Base-by-base conservation (phyloP, 1,140 invertebrate genomes). In the Platyura marginata region DNA sequence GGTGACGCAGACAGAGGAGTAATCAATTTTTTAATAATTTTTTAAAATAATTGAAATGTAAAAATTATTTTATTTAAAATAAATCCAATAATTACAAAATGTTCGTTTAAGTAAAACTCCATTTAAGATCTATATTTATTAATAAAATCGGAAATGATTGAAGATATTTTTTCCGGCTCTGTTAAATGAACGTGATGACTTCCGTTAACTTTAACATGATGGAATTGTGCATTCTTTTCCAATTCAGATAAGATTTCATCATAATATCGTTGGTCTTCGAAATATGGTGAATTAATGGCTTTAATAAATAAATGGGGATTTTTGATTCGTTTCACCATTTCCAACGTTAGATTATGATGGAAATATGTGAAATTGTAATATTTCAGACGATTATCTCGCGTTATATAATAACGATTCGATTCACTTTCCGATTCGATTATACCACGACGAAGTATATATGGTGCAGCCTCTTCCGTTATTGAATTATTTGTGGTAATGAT, bases 141-240 rank as follows among this genome's bases (percentile, higher is more conserved):
- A 48, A 74, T 55, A 58, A 75, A 76, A 3, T 65, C 52, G 35
- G 59, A 57, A 35, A 76, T 63, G 25, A 64, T 44, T 16, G 62
- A 55, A 3, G 67, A 65, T 40, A 78, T 52, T 41, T 49, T 46
- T 49, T 72, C 60, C 3, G 77, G 69, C 49, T 73, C 59, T 41
- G 71, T 76, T 41, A 81, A 61, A 55, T 82, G 79, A 23, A 75
- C 57, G 56, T 80, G 77, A 63, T 83, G 79, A 13, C 66, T 74
- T 16, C 77, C 77, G 21, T 69, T 59, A 2, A 81, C 51, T 41
- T 67, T 62, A 32, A 69, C 59, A 44, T 63, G 66, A 48, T 69
- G 56, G 53, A 73, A 77, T 21, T 70, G 62, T 4, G 55, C 50
- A 48, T 67, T 71, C 42, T 59, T 8, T n/a, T n/a, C 65, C 23